phyloP scores from a whole-genome alignment of 2,888 invertebrate genomes.

The Timandra comae region DNA sequence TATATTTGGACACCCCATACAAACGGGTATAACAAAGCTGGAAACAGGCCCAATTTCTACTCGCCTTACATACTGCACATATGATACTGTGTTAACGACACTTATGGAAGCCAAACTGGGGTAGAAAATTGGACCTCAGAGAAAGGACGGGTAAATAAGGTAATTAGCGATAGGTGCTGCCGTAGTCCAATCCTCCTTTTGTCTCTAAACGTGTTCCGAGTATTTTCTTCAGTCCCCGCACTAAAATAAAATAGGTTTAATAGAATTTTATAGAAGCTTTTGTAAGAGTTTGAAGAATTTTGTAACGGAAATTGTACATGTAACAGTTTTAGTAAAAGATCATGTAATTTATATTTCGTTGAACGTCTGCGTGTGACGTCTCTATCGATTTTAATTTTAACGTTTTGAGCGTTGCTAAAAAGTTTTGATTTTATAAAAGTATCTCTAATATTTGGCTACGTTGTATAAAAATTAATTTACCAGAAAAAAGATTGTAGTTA shows the following conservation, averaged over 20 bases:
- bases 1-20: conserved; percentile 27
- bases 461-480: too few species aligned
- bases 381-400: too few species aligned
- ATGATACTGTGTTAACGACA: conserved; percentile 33
- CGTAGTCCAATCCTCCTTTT: conserved; percentile 11
- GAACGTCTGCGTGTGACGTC: too few species aligned
- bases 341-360: too few species aligned
- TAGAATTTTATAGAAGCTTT: conserved; percentile 8
- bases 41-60: conserved; percentile 27
- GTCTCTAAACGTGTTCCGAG: conserved; percentile 13
- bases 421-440: too few species aligned
- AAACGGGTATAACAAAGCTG: conserved; percentile 28
- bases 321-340: too few species aligned
- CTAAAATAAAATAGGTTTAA: conserved; percentile 5
- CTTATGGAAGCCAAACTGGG: conserved; percentile 41
- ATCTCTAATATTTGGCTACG: too few species aligned
- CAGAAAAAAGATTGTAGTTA: too few species aligned
- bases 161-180: conserved; percentile 33
- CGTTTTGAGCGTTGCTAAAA: too few species aligned
- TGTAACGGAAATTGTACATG: too few species aligned
- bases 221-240: conserved; percentile 18
- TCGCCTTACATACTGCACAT: conserved; percentile 20
- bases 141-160: conserved; percentile 37
- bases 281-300: too few species aligned
- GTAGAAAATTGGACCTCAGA: conserved; percentile 28